Evolutionary conservation across 2,888 invertebrate species (phyloP).

Genomic region (Drosophila infuscata): DNA sequence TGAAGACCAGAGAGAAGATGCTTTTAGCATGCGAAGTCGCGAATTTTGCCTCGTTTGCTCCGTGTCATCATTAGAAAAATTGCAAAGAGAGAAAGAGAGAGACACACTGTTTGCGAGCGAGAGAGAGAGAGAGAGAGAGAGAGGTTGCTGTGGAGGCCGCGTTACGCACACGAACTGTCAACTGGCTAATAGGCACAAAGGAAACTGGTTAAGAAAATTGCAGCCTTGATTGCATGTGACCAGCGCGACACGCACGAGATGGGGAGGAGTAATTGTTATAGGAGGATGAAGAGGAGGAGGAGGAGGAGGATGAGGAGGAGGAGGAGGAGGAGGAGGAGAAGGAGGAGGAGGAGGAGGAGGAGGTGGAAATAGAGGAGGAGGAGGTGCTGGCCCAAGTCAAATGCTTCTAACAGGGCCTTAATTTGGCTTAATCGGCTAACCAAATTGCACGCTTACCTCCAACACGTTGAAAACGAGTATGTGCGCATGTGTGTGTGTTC

Average conservation of each 20-base stretch:
- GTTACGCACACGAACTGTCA: conserved; percentile 79
- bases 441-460: conserved; percentile 68
- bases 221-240: conserved; percentile 76
- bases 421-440: conserved; percentile 78
- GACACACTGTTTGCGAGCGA: background rate
- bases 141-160: conserved; percentile 40
- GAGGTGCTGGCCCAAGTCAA: conserved; percentile 13
- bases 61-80: conserved; percentile 77
- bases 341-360: background rate
- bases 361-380: background rate
- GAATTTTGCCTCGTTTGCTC: conserved; percentile 15
- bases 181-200: conserved; percentile 73
- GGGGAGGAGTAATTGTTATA: background rate
- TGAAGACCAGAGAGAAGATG: conserved; percentile 17
- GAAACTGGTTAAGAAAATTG: conserved; percentile 81
- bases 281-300: background rate
- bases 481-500: background rate
- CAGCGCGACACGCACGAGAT: conserved; percentile 41
- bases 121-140: background rate
- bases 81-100: conserved; percentile 5
- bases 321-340: background rate
- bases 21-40: conserved; percentile 18
- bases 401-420: conserved; percentile 68
- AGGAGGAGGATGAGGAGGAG: no score
- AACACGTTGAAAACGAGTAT: conserved; percentile 59